Evolutionary conservation across 2,113 vertebrate species (phyloP).

Genomic region (Sander vitreus): DNA sequence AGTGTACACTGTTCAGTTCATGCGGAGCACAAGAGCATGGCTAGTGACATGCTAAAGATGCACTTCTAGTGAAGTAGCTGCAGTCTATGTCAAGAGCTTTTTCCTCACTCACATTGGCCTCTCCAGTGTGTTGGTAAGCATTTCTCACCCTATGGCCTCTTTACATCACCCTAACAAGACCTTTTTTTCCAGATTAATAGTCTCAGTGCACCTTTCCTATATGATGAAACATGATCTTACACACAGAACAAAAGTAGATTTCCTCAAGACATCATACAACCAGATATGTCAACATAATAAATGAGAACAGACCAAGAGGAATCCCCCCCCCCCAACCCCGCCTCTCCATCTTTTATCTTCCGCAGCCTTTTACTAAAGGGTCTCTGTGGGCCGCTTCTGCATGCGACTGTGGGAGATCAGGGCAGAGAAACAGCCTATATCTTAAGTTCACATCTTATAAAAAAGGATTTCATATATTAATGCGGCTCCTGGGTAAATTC

Average conservation of each 20-base stretch:
- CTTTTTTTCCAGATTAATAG: slow-evolving; percentile 25
- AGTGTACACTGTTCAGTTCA: slow-evolving; percentile 30
- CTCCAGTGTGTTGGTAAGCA: neutral
- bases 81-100: neutral
- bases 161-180: slow-evolving; percentile 34
- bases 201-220: slow-evolving; percentile 42
- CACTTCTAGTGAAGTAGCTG: slow-evolving; percentile 14
- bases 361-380: slow-evolving; percentile 67
- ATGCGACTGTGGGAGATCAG: slow-evolving; percentile 73
- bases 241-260: slow-evolving; percentile 54
- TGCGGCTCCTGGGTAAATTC: slow-evolving; percentile 76
- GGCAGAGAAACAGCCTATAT: slow-evolving; percentile 77
- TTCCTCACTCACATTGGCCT: neutral
- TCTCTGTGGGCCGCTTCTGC: slow-evolving; percentile 73
- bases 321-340: slow-evolving; percentile 15
- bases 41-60: slow-evolving; percentile 29
- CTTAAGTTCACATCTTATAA: slow-evolving; percentile 77
- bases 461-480: slow-evolving; percentile 78
- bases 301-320: slow-evolving; percentile 72
- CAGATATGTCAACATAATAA: slow-evolving; percentile 74
- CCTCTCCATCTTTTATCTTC: slow-evolving; percentile 75
- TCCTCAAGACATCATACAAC: slow-evolving; percentile 67
- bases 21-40: neutral
- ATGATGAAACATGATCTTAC: slow-evolving; percentile 51
- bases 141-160: slow-evolving; percentile 39